A percentile compares a stretch with the other conserved stretches of the same genome.
Evolutionary conservation across 1,140 invertebrate species (phyloP).

Genomic region (Bombus waltoni): DNA sequence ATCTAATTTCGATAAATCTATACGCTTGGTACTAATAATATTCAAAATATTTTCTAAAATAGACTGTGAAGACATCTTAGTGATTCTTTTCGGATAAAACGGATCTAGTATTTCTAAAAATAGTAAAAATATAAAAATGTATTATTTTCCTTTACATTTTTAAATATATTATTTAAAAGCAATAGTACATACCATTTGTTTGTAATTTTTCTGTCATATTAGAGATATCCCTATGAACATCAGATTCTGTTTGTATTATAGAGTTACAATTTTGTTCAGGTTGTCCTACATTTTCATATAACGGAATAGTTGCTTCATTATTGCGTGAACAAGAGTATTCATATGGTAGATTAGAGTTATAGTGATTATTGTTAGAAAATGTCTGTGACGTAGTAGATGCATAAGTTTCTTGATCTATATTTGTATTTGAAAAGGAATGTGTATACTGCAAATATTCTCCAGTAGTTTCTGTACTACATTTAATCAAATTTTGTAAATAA

Average conservation of each 20-base stretch:
- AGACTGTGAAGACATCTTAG: slow-evolving; percentile 35
- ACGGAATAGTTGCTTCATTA: slow-evolving; percentile 26
- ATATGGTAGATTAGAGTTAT: slow-evolving; percentile 33
- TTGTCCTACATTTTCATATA: slow-evolving; percentile 28
- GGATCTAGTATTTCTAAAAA: slow-evolving; percentile 64
- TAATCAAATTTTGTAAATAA: slow-evolving; percentile 62
- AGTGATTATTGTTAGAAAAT: slow-evolving; percentile 37
- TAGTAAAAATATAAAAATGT: slow-evolving; percentile 7
- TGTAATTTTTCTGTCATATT: slow-evolving; percentile 35
- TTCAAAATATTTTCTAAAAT: slow-evolving; percentile 73
- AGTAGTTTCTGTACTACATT: slow-evolving; percentile 29
- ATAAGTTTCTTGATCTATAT: slow-evolving; percentile 39
- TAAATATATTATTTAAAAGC: background rate
- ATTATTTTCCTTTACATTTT: background rate
- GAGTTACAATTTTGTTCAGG: slow-evolving; percentile 19
- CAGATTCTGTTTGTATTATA: slow-evolving; percentile 20
- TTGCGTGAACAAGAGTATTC: slow-evolving; percentile 43
- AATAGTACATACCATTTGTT: slow-evolving; percentile 47
- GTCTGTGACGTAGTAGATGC: slow-evolving; percentile 35
- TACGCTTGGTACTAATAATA: slow-evolving; percentile 53
- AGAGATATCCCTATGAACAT: slow-evolving; percentile 36
- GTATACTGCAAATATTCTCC: slow-evolving; percentile 42
- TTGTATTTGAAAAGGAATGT: slow-evolving; percentile 31
- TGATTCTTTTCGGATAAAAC: slow-evolving; percentile 69
- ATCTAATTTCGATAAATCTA: slow-evolving; percentile 72